Evolutionary conservation across 1,140 invertebrate species (phyloP).

Genomic region (Heliconius himera): DNA sequence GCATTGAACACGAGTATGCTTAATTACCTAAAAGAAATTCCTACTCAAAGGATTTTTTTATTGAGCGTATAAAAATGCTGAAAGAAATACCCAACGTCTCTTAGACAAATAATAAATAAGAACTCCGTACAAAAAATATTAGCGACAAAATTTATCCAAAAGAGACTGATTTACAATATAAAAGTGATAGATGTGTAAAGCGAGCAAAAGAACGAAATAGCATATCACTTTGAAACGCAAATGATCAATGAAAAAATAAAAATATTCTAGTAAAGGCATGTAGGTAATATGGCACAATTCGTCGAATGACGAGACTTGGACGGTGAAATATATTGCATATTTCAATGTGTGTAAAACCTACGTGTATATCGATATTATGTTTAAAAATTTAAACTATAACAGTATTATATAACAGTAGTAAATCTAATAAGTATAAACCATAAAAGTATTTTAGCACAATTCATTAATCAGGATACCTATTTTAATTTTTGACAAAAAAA

Average conservation of each 20-base stretch:
- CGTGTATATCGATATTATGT: no score
- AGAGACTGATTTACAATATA: slow-evolving; percentile 16
- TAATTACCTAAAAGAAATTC: neutral
- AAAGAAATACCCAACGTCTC: neutral
- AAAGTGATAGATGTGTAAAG: slow-evolving; percentile 20
- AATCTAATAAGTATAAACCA: no score
- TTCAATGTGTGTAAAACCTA: no score
- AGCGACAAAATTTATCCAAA: neutral
- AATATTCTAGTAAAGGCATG: slow-evolving; percentile 27
- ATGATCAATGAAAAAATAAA: slow-evolving; percentile 13
- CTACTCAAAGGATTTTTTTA: neutral
- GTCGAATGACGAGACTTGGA: neutral
- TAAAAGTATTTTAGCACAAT: no score
- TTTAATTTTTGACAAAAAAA: no score
- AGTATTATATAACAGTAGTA: no score
- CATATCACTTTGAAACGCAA: slow-evolving; percentile 15
- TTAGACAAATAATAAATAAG: neutral
- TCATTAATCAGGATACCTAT: no score
- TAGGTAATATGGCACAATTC: neutral
- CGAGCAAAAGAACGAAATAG: slow-evolving; percentile 16
- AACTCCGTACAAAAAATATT: neutral
- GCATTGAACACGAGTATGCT: neutral
- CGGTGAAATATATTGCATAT: no score
- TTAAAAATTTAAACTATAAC: no score
- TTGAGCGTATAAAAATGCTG: neutral